A percentile compares a stretch with the other conserved stretches of the same genome.
These are phyloP conservation scores for Panonychus citri DNA, from an alignment of 1,140 invertebrate species.

Conservation along the genomic window DNA sequence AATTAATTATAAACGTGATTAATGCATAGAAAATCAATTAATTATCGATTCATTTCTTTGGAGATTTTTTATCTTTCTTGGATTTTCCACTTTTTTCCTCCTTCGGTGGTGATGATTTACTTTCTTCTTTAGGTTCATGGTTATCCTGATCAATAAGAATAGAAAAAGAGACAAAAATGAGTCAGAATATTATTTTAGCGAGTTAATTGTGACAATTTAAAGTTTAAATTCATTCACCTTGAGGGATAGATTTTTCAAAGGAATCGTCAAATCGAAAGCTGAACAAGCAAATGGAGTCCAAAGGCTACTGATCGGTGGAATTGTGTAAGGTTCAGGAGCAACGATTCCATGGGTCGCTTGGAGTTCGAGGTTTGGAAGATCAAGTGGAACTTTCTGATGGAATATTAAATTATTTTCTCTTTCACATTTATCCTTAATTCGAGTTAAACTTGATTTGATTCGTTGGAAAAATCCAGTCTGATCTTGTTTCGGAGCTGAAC, in stretches of 20 bases:
- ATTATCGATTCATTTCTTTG: background rate
- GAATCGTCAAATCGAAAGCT: constrained; percentile 23
- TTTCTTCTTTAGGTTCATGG: background rate
- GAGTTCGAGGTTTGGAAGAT: constrained; percentile 34
- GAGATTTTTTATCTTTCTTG: background rate
- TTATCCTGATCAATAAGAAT: background rate
- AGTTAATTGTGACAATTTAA: background rate
- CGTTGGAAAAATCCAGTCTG: constrained; percentile 39
- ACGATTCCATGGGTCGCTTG: constrained; percentile 42
- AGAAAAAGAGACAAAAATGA: background rate
- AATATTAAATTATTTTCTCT: constrained; percentile 48
- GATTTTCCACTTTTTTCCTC: background rate
- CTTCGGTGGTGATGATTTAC: background rate
- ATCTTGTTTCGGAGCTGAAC: constrained; percentile 34
- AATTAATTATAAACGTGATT: too few species aligned
- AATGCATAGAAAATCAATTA: too few species aligned
- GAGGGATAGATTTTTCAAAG: background rate
- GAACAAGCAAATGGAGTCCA: constrained; percentile 35
- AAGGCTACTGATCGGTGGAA: constrained; percentile 28
- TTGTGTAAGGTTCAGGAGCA: constrained; percentile 35
- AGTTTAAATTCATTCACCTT: too few species aligned
- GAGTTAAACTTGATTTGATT: constrained; percentile 32
- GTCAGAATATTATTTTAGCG: background rate
- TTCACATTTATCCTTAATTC: constrained; percentile 43
- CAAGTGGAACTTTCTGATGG: constrained; percentile 38